Evolutionary conservation across 2,888 invertebrate genomes (phyloP), one percentile per base, ranked within the genome.

Genomic region (Plagodis pulveraria): DNA sequence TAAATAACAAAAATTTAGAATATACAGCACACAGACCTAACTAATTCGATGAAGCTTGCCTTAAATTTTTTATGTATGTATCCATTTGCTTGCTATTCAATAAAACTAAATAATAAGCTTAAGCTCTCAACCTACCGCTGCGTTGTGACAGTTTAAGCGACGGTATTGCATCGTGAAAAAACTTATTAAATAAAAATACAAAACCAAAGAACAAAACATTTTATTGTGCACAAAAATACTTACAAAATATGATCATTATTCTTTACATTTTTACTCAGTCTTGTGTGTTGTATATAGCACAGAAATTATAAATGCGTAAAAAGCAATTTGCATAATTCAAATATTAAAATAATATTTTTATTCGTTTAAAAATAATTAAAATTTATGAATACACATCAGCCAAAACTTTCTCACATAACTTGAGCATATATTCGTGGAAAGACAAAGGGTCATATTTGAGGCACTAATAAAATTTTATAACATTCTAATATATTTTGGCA

Each of bases 221-320:
- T 91, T 91, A 91, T 91, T 92, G 89, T 89, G 91, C 91, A 89
- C 85, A 90, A 87, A 89, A 81, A 85, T 83, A 85, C 86, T 87
- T 87, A 91, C 83, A 91, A 89, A 88, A 85, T 85, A 90, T 81
- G 77, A 82, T 85, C 76, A 82, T 71, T 74, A 73, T 77, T 80
- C 74, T 78, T 76, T 84, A 84, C 47, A 86, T 81, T 79, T 80
- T 83, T 86, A 89, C n/a, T 91, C 91, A 92, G 91, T 91, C 91
- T 91, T 91, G 91, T 91, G 90, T 90, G 87, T 87, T 90, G 90
- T 91, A 90, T 91, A 89, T 86, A 87, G 85, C 84, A 86, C 85
- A 80, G 83, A 90, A 89, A 86, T 77, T 76, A 84, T 86, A 88
- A 90, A 91, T 89, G 90, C 89, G 81, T 83, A 81, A 80, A 82